These are phyloP conservation scores for Prietella phreatophila DNA, from an alignment of 2,113 vertebrate species.

Conservation along the genomic window DNA sequence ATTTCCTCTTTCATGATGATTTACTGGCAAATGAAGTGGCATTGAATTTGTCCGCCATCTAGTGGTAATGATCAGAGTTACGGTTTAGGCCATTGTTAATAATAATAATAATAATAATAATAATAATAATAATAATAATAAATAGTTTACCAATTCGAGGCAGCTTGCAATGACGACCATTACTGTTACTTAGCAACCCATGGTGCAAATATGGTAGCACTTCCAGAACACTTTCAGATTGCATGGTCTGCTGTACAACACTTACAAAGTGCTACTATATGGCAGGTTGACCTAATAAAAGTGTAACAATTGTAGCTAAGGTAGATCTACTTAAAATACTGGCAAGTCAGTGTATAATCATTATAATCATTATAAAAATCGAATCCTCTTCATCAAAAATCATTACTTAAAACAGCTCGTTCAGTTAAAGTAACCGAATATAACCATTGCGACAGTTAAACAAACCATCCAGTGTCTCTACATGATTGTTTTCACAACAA, in stretches of 20 bases:
- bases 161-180: neutral
- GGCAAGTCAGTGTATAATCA: neutral
- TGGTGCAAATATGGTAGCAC: neutral
- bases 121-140: neutral
- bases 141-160: neutral
- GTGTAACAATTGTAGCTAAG: neutral
- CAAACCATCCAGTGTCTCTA: constrained; percentile 17
- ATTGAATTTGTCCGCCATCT: constrained; percentile 3
- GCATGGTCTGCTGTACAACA: neutral
- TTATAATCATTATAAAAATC: neutral
- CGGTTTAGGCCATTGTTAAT: no score
- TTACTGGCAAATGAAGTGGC: neutral
- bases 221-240: neutral
- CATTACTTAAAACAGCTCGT: neutral
- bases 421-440: neutral
- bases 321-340: neutral
- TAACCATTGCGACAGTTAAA: neutral
- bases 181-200: neutral
- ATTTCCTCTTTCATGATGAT: neutral
- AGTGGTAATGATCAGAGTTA: neutral
- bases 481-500: neutral
- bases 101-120: neutral
- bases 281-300: neutral
- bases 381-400: neutral
- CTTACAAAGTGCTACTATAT: neutral